Evolutionary conservation across 2,888 invertebrate species (phyloP).

Genomic region (Cryptophagus acutangulus): DNA sequence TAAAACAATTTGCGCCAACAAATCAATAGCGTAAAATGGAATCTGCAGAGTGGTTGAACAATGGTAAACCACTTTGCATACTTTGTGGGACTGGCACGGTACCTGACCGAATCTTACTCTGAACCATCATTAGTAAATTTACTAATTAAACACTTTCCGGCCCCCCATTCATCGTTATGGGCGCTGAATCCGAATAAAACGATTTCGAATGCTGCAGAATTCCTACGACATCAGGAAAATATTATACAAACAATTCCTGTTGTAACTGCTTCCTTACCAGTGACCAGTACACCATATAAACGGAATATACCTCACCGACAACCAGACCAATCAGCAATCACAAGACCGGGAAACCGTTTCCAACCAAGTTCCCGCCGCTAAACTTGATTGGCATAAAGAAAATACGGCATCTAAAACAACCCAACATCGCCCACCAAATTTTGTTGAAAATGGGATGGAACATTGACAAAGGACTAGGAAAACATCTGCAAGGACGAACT

Average conservation of each 20-base stretch:
- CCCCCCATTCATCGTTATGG: constrained; percentile 12
- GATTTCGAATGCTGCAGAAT: constrained; percentile 6
- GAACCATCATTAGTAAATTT: constrained; percentile 5
- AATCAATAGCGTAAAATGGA: neutral
- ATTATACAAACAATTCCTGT: constrained; percentile 2
- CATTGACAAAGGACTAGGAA: neutral
- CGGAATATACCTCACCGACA: no score
- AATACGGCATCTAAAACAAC: no score
- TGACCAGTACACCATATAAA: no score
- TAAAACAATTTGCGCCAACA: constrained; percentile 9
- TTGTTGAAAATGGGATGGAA: neutral
- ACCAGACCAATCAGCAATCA: no score
- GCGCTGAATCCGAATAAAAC: constrained; percentile 8
- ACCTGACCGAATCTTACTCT: constrained; percentile 8
- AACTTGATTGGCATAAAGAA: no score
- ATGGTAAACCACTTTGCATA: constrained; percentile 13
- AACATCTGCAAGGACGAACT: neutral
- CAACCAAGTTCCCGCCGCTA: no score
- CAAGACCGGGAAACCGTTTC: no score
- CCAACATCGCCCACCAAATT: no score
- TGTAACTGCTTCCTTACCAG: neutral
- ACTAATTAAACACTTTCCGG: constrained; percentile 14
- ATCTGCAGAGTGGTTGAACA: neutral
- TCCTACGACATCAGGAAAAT: constrained; percentile 11
- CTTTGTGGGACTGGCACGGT: constrained; percentile 6